Base-by-base conservation (phyloP, 2,113 vertebrate genomes). In the Leucosticte australis region DNA sequence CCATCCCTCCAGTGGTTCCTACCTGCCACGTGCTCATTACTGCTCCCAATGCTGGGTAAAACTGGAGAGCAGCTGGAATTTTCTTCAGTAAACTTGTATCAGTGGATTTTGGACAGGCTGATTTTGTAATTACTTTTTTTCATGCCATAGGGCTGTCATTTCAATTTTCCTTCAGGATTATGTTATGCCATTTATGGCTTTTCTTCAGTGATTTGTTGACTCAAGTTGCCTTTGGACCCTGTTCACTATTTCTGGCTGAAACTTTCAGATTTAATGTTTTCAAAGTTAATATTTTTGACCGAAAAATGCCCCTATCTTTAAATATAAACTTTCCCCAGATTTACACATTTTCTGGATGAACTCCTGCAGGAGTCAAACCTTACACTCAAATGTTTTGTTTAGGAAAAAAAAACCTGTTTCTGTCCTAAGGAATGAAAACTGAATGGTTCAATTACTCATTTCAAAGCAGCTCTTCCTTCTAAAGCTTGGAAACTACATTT, bases 51-150 rank as follows among this genome's bases (percentile, higher is more conserved):
- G 56, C n/a, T 37, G 37, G 75, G 42, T 65, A 89, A 91, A 97
- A 96, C 24, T 85, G 55, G 37, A 89, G 27, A 63, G 24, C 64
- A 77, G 86, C 16, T 56, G 49, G 92, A 95, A 56, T 81, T 60
- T 78, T 55, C 74, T 87, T 65, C 57, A 41, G 50, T 49, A 41
- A 47, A 49, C 33, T 69, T 60, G 5, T 14, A 56, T 22, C 42
- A 7, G 86, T 94, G 73, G 30, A 71, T n/a, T n/a, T n/a, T n/a
- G n/a, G 95, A 77, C 77, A 88, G 50, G 7, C 17, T 56, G 10
- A 52, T 41, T 87, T 76, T 62, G 52, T 91, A 95, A 94, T 50
- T 89, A 83, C 70, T 83, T 90, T 91, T n/a, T 59, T 95, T 77
- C 1, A 1, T 87, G 84, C 67, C 30, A 55, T 53, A 33, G 15